phyloP scores from a whole-genome alignment of 2,113 vertebrate genomes.

The Hydrochoerus hydrochaeris region DNA sequence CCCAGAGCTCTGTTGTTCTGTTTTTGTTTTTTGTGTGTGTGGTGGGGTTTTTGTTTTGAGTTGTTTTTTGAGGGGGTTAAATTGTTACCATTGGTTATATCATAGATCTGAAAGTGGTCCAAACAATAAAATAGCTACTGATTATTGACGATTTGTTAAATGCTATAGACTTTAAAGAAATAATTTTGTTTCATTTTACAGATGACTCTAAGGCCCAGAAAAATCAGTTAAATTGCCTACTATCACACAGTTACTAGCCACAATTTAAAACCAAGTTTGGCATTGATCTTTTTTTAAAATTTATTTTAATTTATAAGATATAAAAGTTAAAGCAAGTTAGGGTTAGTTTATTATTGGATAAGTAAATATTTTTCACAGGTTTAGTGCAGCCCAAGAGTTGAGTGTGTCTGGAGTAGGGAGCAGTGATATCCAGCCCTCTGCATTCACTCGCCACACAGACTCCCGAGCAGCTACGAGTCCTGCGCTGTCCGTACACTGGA shows the following conservation, averaged over 20 bases:
- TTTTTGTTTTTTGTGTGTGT: not conserved
- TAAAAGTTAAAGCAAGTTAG: not conserved
- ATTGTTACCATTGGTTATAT: not conserved
- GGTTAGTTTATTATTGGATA: not conserved
- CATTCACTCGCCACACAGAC: not conserved
- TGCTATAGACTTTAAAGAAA: not conserved
- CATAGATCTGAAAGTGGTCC: not conserved
- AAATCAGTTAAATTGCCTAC: not conserved
- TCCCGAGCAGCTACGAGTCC: not conserved
- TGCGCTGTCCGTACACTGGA: too few species aligned
- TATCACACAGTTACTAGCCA: not conserved
- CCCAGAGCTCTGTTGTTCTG: not conserved
- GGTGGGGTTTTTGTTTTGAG: not conserved
- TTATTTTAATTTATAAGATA: not conserved
- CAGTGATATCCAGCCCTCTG: not conserved
- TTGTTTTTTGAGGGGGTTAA: not conserved
- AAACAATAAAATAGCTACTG: slow-evolving; percentile 5
- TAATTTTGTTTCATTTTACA: not conserved
- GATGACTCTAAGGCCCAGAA: not conserved
- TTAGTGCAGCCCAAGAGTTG: not conserved
- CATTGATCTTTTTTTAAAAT: not conserved
- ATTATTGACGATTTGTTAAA: not conserved
- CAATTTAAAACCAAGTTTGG: not conserved
- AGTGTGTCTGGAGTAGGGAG: not conserved
- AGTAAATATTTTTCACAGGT: not conserved